phyloP scores from a whole-genome alignment of 37 sponge, comb jelly and placozoan species.

The Halichondria panicea region DNA sequence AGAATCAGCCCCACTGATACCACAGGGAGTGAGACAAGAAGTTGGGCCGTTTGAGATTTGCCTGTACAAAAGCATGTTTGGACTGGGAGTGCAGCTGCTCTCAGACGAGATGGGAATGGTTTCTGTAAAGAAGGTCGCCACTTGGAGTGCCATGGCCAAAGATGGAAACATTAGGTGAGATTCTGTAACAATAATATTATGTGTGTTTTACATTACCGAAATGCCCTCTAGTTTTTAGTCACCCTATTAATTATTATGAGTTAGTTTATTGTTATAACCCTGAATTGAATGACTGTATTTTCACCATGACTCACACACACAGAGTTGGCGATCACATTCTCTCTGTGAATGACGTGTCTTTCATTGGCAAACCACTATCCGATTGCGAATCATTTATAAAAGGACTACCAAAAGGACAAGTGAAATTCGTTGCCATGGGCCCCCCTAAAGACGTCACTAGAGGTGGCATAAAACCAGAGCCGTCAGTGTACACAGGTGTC shows the following conservation, averaged over 20 bases:
- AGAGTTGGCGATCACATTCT: conserved; percentile 73
- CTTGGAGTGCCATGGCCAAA: conserved; percentile 53
- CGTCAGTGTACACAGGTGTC: too few species aligned
- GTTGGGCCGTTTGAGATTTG: conserved; percentile 73
- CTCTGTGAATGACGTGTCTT: conserved; percentile 52
- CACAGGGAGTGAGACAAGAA: conserved; percentile 26
- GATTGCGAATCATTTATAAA: conserved; percentile 49
- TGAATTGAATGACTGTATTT: background rate
- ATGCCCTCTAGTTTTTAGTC: too few species aligned
- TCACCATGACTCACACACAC: background rate
- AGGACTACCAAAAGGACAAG: conserved; percentile 50
- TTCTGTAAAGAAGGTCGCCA: conserved; percentile 37
- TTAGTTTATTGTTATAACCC: background rate
- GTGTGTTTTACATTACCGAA: too few species aligned
- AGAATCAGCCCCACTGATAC: conserved; percentile 28
- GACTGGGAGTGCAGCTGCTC: conserved; percentile 53
- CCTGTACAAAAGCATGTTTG: conserved; percentile 54
- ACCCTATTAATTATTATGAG: background rate
- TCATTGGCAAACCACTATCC: conserved; percentile 18
- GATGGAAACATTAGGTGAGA: conserved; percentile 72
- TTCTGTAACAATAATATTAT: background rate
- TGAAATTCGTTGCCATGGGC: conserved; percentile 59
- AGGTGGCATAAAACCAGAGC: background rate
- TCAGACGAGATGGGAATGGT: conserved; percentile 48
- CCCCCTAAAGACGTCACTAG: conserved; percentile 59